A percentile compares a stretch with the other conserved stretches of the same genome.
Conservation (phyloP, 2,888 invertebrate genomes). For the Chalcosyrphus nemorum region DNA sequence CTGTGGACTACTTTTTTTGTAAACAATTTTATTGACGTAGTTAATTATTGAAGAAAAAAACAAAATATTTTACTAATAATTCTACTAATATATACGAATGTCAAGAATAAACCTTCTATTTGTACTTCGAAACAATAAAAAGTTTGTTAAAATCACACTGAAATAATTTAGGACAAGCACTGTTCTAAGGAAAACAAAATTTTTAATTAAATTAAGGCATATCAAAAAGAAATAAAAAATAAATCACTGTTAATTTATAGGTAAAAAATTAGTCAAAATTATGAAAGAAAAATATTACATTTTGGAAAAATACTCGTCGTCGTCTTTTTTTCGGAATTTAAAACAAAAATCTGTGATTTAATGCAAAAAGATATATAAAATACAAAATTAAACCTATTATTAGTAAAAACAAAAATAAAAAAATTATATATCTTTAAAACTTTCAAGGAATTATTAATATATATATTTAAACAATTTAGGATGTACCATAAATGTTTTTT, state of each 20-base stretch:
- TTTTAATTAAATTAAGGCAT: constrained; percentile 70
- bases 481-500: constrained; percentile 41
- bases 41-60: constrained; percentile 62
- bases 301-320: constrained; percentile 75
- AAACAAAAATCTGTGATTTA: constrained; percentile 81
- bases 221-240: constrained; percentile 58
- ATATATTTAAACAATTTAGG: constrained; percentile 37
- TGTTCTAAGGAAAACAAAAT: constrained; percentile 33
- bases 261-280: constrained; percentile 73
- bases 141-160: constrained; percentile 58
- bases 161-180: constrained; percentile 44
- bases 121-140: constrained; percentile 66
- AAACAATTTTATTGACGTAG: constrained; percentile 62
- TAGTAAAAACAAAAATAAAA: constrained; percentile 55
- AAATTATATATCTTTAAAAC: constrained; percentile 56
- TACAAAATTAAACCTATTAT: constrained; percentile 55
- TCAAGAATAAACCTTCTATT: constrained; percentile 58
- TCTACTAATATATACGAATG: constrained; percentile 53
- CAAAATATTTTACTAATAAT: constrained; percentile 61
- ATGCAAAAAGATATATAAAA: constrained; percentile 77
- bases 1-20: constrained; percentile 66
- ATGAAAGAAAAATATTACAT: constrained; percentile 59
- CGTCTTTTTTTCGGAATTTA: constrained; percentile 79
- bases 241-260: constrained; percentile 79
- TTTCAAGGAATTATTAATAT: constrained; percentile 49